These are phyloP conservation scores for Hipparchia semele DNA, from an alignment of 2,888 invertebrate species.

Conservation along the genomic window DNA sequence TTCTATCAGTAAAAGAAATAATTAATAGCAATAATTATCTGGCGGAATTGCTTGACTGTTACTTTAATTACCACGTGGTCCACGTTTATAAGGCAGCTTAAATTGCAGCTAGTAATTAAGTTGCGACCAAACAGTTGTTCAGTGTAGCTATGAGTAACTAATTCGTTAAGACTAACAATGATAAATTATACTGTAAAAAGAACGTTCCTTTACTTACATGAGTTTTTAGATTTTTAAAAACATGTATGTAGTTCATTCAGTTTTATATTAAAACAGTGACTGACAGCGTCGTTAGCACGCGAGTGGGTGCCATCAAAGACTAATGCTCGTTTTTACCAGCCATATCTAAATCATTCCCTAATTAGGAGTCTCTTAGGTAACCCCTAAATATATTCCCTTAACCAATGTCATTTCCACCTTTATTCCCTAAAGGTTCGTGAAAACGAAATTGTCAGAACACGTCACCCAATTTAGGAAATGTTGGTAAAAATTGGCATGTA, in stretches of 20 bases:
- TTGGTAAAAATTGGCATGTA: no score
- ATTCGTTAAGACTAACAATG: conserved; percentile 48
- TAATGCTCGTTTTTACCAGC: no score
- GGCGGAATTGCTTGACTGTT: conserved; percentile 4
- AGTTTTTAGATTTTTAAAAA: conserved; percentile 38
- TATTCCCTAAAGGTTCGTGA: no score
- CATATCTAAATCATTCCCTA: no score
- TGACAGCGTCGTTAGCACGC: background rate
- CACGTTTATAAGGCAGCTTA: conserved; percentile 28
- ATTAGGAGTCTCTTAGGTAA: no score
- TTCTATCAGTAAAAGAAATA: conserved; percentile 14
- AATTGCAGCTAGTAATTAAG: conserved; percentile 39
- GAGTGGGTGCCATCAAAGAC: background rate
- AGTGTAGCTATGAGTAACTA: conserved; percentile 44
- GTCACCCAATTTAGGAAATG: no score
- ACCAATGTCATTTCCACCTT: no score
- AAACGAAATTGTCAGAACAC: no score
- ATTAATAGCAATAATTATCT: conserved; percentile 24
- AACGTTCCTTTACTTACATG: conserved; percentile 50
- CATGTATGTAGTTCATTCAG: conserved; percentile 1
- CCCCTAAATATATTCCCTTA: no score
- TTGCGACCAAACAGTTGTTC: conserved; percentile 61
- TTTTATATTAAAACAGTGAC: background rate
- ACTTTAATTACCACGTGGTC: conserved; percentile 25
- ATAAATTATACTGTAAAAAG: conserved; percentile 46